These are phyloP conservation scores for Lophotriccus pileatus DNA, from an alignment of 2,797 vertebrate genomes.

Conservation along the genomic window DNA sequence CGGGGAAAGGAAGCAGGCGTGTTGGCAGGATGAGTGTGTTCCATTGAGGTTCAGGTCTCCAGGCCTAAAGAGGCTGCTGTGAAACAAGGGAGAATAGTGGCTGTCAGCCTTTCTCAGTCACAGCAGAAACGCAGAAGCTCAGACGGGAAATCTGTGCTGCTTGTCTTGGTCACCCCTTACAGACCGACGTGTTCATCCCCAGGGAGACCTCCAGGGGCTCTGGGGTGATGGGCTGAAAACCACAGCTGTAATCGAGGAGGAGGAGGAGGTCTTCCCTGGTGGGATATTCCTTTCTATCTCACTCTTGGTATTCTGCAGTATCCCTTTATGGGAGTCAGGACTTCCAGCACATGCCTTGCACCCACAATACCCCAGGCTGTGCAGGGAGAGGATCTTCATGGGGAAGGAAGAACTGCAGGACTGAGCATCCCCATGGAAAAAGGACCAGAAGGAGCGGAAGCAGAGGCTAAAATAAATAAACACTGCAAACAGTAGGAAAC, in stretches of 20 bases:
- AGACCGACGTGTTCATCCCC: background rate
- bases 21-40: background rate
- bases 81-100: background rate
- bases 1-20: background rate
- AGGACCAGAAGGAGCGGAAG: background rate
- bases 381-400: background rate
- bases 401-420: background rate
- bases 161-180: background rate
- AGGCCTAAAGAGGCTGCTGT: background rate
- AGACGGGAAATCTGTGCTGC: background rate
- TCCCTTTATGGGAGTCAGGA: background rate
- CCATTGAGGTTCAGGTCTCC: background rate
- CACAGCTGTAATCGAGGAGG: background rate
- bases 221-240: background rate
- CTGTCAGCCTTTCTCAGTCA: background rate
- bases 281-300: background rate
- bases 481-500: background rate
- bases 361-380: background rate
- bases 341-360: background rate
- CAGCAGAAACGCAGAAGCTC: background rate
- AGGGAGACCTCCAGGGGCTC: background rate
- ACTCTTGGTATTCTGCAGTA: background rate
- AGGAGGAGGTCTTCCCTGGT: background rate
- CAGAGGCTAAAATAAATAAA: background rate
- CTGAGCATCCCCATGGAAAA: background rate